A percentile compares a stretch with the other conserved stretches of the same genome.
phyloP scores from a whole-genome alignment of 2,113 vertebrate species.

The Fulica atra region DNA sequence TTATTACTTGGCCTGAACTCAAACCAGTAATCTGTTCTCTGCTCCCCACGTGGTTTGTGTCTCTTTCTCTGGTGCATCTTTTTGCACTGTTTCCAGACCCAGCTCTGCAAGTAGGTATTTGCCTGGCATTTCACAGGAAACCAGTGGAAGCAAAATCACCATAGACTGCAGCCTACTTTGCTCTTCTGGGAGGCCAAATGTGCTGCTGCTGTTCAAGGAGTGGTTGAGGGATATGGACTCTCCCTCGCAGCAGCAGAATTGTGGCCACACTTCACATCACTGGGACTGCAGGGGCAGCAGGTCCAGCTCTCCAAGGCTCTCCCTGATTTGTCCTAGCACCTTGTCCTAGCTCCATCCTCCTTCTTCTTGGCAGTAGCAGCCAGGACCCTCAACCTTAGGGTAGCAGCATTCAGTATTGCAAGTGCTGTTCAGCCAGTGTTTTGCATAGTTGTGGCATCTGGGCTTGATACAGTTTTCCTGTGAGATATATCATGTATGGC shows the following conservation, averaged over 20 bases:
- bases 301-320: neutral
- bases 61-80: neutral
- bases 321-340: neutral
- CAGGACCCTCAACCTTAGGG: neutral
- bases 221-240: neutral
- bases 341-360: neutral
- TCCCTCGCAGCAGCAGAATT: neutral
- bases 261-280: neutral
- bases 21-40: neutral
- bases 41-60: neutral
- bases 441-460: neutral
- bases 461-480: neutral
- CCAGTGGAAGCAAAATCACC: neutral
- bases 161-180: neutral
- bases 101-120: neutral
- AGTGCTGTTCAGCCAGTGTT: neutral
- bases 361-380: neutral
- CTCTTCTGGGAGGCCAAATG: neutral
- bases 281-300: neutral
- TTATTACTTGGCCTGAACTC: neutral
- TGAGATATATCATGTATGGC: neutral
- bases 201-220: neutral
- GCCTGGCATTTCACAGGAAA: neutral
- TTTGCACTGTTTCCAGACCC: neutral
- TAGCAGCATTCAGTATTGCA: neutral